These are phyloP conservation scores for Itoplectis maculator DNA, from an alignment of 2,888 invertebrate species.

Conservation along the genomic window DNA sequence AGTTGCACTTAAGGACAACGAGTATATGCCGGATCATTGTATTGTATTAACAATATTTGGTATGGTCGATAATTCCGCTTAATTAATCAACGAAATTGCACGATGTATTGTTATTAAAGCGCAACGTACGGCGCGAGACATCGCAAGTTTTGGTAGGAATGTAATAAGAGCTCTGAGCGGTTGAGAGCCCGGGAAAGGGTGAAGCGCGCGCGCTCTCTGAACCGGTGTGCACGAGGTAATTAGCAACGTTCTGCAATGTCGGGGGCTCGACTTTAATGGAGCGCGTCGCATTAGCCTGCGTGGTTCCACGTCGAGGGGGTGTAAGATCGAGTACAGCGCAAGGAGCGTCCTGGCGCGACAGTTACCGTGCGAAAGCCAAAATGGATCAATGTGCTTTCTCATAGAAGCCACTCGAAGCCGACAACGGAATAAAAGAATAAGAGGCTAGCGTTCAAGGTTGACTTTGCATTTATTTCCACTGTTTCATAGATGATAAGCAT, in stretches of 20 bases:
- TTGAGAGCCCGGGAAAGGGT: slow-evolving; percentile 28
- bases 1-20: too few species aligned
- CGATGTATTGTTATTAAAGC: slow-evolving; percentile 70
- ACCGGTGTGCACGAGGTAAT: slow-evolving; percentile 65
- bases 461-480: too few species aligned
- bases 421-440: background rate
- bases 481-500: too few species aligned
- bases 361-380: background rate
- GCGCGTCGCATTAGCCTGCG: slow-evolving; percentile 74
- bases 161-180: slow-evolving; percentile 61
- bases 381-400: slow-evolving; percentile 9
- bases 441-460: background rate
- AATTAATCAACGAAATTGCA: slow-evolving; percentile 64
- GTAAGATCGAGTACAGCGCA: slow-evolving; percentile 76
- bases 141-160: slow-evolving; percentile 42
- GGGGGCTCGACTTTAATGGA: slow-evolving; percentile 78
- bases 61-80: slow-evolving; percentile 61
- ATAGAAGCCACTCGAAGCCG: background rate
- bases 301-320: slow-evolving; percentile 76
- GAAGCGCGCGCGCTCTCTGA: slow-evolving; percentile 59
- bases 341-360: slow-evolving; percentile 55
- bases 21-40: too few species aligned
- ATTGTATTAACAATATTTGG: background rate
- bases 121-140: slow-evolving; percentile 44
- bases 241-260: slow-evolving; percentile 61